phyloP scores from a whole-genome alignment of 23 tunicate genomes.

The Halocynthia roretzi region DNA sequence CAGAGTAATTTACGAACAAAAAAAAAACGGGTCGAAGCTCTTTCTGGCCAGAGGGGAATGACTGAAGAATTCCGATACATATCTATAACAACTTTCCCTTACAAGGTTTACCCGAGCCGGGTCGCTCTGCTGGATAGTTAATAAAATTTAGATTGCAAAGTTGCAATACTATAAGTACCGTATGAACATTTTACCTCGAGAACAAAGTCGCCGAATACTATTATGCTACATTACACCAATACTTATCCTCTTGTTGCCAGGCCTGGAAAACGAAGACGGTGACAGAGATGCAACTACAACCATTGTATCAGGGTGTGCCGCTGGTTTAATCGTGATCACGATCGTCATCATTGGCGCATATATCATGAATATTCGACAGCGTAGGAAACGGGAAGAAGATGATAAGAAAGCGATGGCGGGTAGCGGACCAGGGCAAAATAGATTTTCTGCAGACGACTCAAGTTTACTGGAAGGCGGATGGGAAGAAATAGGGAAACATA shows the following conservation, averaged over 20 bases:
- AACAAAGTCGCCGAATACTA: too few species aligned
- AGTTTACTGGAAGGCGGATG: slow-evolving; percentile 72
- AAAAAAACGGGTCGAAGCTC: too few species aligned
- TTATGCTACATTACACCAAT: too few species aligned
- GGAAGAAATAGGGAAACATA: slow-evolving; percentile 82
- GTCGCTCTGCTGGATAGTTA: too few species aligned
- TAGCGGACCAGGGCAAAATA: slow-evolving; percentile 10
- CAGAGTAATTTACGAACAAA: too few species aligned
- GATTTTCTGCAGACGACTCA: slow-evolving; percentile 61
- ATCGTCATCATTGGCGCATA: background rate
- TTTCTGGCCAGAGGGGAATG: too few species aligned
- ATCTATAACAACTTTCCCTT: too few species aligned
- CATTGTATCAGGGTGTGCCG: background rate
- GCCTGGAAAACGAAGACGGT: background rate
- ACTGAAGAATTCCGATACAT: too few species aligned
- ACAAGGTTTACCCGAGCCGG: too few species aligned
- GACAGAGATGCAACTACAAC: background rate
- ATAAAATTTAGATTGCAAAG: too few species aligned
- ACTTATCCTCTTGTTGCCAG: background rate
- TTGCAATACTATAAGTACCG: too few species aligned
- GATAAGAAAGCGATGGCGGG: slow-evolving; percentile 46
- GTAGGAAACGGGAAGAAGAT: slow-evolving; percentile 23
- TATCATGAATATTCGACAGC: background rate
- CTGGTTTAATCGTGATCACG: slow-evolving; percentile 6
- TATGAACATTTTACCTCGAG: too few species aligned